Evolutionary conservation across 1,140 invertebrate genomes (phyloP), one percentile per base, ranked within the genome.

Genomic region (Anadara kagoshimensis): DNA sequence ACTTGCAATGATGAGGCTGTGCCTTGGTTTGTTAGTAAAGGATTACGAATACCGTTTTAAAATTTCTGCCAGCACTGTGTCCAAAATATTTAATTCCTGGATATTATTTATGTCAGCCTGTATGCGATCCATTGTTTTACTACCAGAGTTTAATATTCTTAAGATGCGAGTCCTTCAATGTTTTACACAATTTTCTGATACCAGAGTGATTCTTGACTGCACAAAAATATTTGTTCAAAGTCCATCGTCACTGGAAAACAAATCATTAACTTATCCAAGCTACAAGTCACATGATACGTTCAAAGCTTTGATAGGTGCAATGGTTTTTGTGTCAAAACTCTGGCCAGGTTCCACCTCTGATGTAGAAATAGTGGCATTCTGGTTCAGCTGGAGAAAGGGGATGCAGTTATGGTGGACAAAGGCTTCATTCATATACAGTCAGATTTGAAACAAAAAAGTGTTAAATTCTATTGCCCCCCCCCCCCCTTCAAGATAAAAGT

Each of bases 191-290:
- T 75, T 75, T 66, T 24, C 16, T 43, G 73, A 75, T 49, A 75
- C 67, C 1, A 64, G 63, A 14, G 61, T 75, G 29, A 29, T 75
- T 22, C 41, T 70, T 22, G 67, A 75, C 47, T 76, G 69, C 26
- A 72, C 75, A 59, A 69, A 76, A 56, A 56, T 72, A 4, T 76
- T 68, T 64, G 51, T 76, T 44, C 59, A 77, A 44, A 77, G 44
- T 24, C 69, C 70, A 58, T 77, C 69, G 1, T 72, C 75, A 11
- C 29, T 76, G 24, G 36, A 76, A 22, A 72, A 68, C 18, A 54
- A 68, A 45, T 45, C 16, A 1, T 7, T 47, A 49, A 69, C 69
- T 7, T 76, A 63, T 59, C 72, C 75, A 29, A 56, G 56, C 18
- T 76, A 76, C 57, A 68, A 74, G 26, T 68, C 57, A 53, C 65